Conservation (phyloP, 2,888 invertebrate species). For the Tipula confusa region DNA sequence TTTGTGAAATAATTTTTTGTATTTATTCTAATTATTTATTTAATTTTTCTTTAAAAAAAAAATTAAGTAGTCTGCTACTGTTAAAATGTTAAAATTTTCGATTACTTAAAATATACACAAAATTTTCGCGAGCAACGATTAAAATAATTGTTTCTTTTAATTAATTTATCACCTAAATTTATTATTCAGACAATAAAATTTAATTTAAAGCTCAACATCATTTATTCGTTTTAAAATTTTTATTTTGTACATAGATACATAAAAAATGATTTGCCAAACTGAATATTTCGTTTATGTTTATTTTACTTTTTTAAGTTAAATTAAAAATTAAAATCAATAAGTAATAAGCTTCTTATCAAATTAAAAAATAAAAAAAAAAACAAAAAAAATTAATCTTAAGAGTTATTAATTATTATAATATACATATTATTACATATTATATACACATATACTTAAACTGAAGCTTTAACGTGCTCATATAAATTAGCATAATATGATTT, state of each 20-base stretch:
- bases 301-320: neutral
- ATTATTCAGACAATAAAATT: neutral
- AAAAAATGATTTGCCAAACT: neutral
- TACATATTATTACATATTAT: neutral
- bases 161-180: neutral
- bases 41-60: too few species aligned
- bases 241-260: neutral
- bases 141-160: too few species aligned
- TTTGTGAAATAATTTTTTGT: too few species aligned
- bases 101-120: neutral
- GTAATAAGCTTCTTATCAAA: neutral
- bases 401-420: neutral
- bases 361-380: neutral
- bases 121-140: neutral
- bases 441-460: neutral
- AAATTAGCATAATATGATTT: neutral
- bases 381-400: neutral
- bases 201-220: neutral
- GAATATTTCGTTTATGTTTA: too few species aligned
- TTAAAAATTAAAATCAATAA: neutral
- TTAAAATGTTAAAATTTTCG: neutral
- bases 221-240: neutral
- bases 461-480: neutral
- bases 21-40: too few species aligned
- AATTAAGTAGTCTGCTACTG: neutral